Evolutionary conservation across 2,113 vertebrate genomes (phyloP), one percentile per base, ranked within the genome.

Genomic region (Eira barbara): DNA sequence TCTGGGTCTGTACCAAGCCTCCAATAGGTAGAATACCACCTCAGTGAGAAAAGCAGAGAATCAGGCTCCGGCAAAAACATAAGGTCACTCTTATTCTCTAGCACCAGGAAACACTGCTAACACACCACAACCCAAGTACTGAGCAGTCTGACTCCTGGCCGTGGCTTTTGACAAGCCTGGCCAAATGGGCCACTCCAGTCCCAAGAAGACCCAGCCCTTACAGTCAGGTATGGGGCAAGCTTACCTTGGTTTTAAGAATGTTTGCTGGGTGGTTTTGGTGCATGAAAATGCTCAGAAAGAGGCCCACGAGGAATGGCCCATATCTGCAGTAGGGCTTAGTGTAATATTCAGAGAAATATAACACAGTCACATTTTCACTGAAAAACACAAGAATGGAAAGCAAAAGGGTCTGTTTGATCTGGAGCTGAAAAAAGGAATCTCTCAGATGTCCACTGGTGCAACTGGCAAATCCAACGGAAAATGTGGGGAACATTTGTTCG

Each of bases 321-420:
- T 99, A 99, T 97, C 99, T 97, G 52, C 99, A 99, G 96, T 99
- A 99, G 27, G 99, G 99, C 96, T 99, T 99, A 23, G 98, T 98
- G 95, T 99, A 99, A 96, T 99, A 99, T 97, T 99, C 98, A 57
- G 97, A 82, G 90, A 99, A 99, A 90, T 99, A 99, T 69, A 98
- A 90, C 47, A 92, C 80, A 4, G 92, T 39, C 1, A 11, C 93
- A 0, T 97, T 97, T 31, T 98, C 98, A 76, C 99, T 99, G 97
- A 79, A 98, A 97, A 45, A 91, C 27, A 94, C 12, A 52, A 93
- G 63, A 18, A 79, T 76, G 29, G 2, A 47, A 74, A 31, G 13
- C 36, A 61, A 14, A 69, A 20, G 15, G 31, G 88, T 34, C 15
- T 6, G 3, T 25, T 69, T 59, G 39, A 39, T 34, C 63, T 88